Base-by-base conservation (phyloP, 2,888 invertebrate species). In the Spodoptera littoralis region DNA sequence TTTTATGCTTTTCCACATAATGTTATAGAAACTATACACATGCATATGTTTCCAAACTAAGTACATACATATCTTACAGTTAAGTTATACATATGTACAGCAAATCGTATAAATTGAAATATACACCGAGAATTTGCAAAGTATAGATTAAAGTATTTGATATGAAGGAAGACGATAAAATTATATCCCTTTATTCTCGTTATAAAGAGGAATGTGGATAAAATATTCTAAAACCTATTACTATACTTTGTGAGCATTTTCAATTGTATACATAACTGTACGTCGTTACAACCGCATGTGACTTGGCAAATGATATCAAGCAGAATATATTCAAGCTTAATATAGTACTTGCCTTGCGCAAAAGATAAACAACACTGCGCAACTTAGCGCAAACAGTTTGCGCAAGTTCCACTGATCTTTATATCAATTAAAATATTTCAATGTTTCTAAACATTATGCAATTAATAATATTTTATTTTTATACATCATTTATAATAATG, bases 171-270 rank as follows among this genome's bases (percentile, higher is more conserved):
- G 65, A 70, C 65, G 70, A 67, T 65, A 61, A 65, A 58, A 57
- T 76, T 45, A 46, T 61, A 70, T 70, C 59, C 71, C 63, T 69
- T 50, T 70, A 79, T 79, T 76, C 67, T 70, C 42, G 54, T 68
- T 70, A 55, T 52, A 46, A 52, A 56, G 58, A 75, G 77, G 80
- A 82, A 84, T 80, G 82, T 80, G 70, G 71, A 67, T 61, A 36
- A 65, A 43, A 64, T 78, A 76, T 64, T 73, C 65, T 78, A 79
- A 72, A 73, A 64, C 75, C 70, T 73, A 73, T 60, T 61, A 47
- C 36, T 57, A 75, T 56, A 60, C 53, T 63, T 61, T 70, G 76
- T 83, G 84, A 83, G 83, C 82, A 80, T 80, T 80, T 73, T 75
- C 51, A 70, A 60, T 65, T 70, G 76, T 46, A 48, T 71, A 77